phyloP scores from a whole-genome alignment of 2,797 vertebrate species.

The Oreochromis mossambicus region DNA sequence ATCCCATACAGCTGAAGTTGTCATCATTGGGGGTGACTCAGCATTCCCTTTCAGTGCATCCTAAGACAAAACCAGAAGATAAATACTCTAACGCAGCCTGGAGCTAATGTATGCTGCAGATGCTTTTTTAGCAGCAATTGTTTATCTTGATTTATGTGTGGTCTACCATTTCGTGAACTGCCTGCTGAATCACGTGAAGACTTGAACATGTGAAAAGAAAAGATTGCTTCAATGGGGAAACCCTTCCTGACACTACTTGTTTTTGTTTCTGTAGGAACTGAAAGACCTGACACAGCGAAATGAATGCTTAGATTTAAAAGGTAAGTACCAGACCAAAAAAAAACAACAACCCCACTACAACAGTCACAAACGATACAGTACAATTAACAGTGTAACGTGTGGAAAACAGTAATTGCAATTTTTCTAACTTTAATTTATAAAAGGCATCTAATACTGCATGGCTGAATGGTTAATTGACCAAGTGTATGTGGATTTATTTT shows the following conservation, averaged over 20 bases:
- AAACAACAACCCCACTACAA: neutral
- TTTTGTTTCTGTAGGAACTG: slow-evolving; percentile 79
- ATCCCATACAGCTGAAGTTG: neutral
- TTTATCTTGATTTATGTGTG: neutral
- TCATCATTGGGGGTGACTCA: neutral
- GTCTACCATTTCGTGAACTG: neutral
- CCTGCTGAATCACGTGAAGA: neutral
- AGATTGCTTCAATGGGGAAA: neutral
- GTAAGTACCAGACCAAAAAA: slow-evolving; percentile 61
- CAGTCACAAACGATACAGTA: neutral
- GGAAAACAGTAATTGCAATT: neutral
- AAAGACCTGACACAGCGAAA: slow-evolving; percentile 88
- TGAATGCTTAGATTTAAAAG: slow-evolving; percentile 93
- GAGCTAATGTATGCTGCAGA: neutral
- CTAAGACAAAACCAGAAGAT: neutral
- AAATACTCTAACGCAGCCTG: neutral
- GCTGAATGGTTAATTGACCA: neutral
- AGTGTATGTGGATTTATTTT: neutral
- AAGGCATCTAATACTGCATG: neutral
- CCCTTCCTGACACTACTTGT: slow-evolving; percentile 7
- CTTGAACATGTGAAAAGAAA: neutral
- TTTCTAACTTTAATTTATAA: too few species aligned
- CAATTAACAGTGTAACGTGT: neutral
- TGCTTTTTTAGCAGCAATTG: neutral
- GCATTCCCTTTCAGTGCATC: neutral